Base-by-base conservation (phyloP, 2,797 vertebrate genomes). In the Chelonia mydas region DNA sequence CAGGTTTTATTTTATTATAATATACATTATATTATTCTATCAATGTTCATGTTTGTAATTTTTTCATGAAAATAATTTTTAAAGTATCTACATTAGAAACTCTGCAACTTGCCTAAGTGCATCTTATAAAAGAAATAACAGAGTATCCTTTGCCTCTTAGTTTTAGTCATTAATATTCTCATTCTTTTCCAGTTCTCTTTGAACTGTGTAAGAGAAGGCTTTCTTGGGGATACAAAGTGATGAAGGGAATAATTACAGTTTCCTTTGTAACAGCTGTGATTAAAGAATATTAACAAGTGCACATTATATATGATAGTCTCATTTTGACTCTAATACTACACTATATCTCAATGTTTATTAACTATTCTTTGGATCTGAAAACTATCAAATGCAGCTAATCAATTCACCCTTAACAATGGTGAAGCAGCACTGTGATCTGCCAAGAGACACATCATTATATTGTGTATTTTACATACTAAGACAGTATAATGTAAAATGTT, bases 381-480 rank as follows among this genome's bases (percentile, higher is more conserved):
- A 88, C 28, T 88, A 1, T 84, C 49, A 41, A 68, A 89, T 57
- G 23, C 89, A 96, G 91, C 94, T 96, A 89, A 96, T 55, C 87
- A 55, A 83, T 72, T 95, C 89, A n/a, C 28, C 11, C 53, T 92
- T 84, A 94, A 93, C 93, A 95, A 53, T 89, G 89, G 87, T 94
- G 92, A 96, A 93, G 96, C 94, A 94, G 93, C 79, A 25, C 61
- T 96, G 94, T 86, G 83, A 11, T 94, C 94, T 97, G 85, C 91
- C 87, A 83, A 86, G 79, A 94, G 94, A 94, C 76, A 92, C 74
- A 78, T 96, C 86, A 84, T 96, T 96, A 95, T 94, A 53, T 45
- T 93, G 28, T 84, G 59, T 90, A 74, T 96, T 89, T 89, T 88
- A 1, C n/a, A 21, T 93, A 89, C 95, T 95, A 96, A 94, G 96